Evolutionary conservation across 2,113 vertebrate species (phyloP).

Genomic region (Octodon degus): DNA sequence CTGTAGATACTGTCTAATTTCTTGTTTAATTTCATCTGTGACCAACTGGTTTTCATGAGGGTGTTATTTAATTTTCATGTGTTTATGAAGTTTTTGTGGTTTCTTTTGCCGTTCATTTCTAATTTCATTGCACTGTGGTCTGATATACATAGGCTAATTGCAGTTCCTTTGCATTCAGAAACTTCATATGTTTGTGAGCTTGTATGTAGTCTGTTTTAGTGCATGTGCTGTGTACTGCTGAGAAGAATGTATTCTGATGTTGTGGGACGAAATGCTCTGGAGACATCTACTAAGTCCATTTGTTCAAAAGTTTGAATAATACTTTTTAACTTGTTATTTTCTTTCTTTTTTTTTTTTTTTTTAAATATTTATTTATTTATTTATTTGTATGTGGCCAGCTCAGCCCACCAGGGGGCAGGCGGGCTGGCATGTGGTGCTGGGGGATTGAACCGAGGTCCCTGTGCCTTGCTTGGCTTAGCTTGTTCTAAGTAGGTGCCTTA

Average conservation of each 20-base stretch:
- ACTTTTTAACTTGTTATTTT: too few species aligned
- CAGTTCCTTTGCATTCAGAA: background rate
- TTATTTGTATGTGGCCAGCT: too few species aligned
- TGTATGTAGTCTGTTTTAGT: background rate
- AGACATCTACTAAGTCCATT: background rate
- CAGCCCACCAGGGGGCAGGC: too few species aligned
- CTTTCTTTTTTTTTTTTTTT: too few species aligned
- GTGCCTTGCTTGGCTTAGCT: too few species aligned
- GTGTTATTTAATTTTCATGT: background rate
- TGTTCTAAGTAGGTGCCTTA: too few species aligned
- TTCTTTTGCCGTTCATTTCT: background rate
- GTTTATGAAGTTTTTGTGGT: background rate
- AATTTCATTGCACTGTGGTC: background rate
- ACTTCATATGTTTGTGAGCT: background rate
- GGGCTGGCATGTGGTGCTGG: too few species aligned
- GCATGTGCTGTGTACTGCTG: background rate
- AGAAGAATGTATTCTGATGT: background rate
- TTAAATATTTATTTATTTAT: too few species aligned
- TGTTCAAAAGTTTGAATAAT: background rate
- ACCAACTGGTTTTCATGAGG: background rate
- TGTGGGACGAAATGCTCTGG: background rate
- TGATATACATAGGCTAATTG: background rate
- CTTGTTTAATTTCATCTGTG: background rate
- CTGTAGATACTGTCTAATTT: background rate
- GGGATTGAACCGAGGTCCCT: too few species aligned